Percentiles rank a stretch among this genome's conserved stretches.
Conservation (phyloP, 2,888 invertebrate genomes). For the Malthinus flaveolus region DNA sequence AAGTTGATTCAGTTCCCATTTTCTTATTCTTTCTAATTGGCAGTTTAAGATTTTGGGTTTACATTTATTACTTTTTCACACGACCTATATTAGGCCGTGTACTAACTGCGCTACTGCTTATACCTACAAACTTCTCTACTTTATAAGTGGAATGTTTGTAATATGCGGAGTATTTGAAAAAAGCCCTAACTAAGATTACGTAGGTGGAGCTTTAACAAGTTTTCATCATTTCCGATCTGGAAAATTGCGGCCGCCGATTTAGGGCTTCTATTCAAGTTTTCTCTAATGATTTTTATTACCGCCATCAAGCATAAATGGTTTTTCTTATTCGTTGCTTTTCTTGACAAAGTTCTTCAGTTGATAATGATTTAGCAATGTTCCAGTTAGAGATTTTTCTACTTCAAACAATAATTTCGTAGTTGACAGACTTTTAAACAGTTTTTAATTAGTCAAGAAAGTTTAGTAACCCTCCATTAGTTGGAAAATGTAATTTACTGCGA, state of each 20-base stretch:
- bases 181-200: slow-evolving; percentile 22
- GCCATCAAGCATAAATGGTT: slow-evolving; percentile 28
- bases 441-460: slow-evolving; percentile 4
- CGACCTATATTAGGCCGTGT: not conserved
- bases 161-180: slow-evolving; percentile 24
- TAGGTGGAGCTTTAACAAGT: slow-evolving; percentile 25
- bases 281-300: slow-evolving; percentile 28
- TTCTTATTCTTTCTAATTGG: not conserved
- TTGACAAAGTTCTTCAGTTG: slow-evolving; percentile 19
- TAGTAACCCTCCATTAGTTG: no score
- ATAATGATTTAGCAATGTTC: slow-evolving; percentile 6
- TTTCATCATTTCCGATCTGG: slow-evolving; percentile 25
- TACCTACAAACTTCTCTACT: slow-evolving; percentile 15
- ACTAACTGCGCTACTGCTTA: no score
- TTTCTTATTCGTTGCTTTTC: slow-evolving; percentile 23
- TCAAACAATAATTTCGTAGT: slow-evolving; percentile 5
- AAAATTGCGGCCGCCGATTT: slow-evolving; percentile 23
- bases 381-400: slow-evolving; percentile 7
- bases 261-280: slow-evolving; percentile 26
- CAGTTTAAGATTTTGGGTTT: not conserved
- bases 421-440: slow-evolving; percentile 4
- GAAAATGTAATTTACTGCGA: no score
- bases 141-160: slow-evolving; percentile 24
- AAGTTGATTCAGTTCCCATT: not conserved
- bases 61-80: not conserved